A percentile compares a stretch with the other conserved stretches of the same genome.
These are phyloP conservation scores for Tetranychus cinnabarinus DNA, from an alignment of 1,140 invertebrate species.

Conservation along the genomic window DNA sequence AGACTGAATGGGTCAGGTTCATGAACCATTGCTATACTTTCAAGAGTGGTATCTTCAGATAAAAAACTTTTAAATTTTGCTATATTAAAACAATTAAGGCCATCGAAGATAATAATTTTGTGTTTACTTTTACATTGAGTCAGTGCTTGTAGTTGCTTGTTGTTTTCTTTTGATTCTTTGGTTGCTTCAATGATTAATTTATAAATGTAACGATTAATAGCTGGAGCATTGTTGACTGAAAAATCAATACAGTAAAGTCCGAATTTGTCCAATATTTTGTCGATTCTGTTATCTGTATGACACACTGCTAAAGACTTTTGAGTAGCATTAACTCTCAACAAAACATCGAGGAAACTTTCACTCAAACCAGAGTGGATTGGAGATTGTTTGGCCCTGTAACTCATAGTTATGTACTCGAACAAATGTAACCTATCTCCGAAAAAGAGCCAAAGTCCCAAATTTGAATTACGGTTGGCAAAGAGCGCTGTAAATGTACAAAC, in stretches of 20 bases:
- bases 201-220: not conserved
- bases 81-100: not conserved
- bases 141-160: not conserved
- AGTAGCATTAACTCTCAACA: not conserved
- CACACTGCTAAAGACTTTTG: not conserved
- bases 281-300: not conserved
- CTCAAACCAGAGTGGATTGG: not conserved
- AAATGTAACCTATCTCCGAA: too few relatives aligned
- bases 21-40: not conserved
- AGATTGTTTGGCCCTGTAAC: too few relatives aligned
- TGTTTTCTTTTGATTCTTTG: not conserved
- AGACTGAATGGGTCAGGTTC: not conserved
- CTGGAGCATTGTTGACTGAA: not conserved
- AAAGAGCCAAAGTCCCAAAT: too few relatives aligned
- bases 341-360: not conserved
- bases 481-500: too few relatives aligned
- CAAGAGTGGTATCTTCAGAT: not conserved
- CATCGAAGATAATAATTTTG: not conserved
- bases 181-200: not conserved
- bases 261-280: not conserved
- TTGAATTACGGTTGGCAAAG: too few relatives aligned
- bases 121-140: not conserved
- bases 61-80: not conserved
- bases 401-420: too few relatives aligned
- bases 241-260: not conserved